Conservation (phyloP, 2,888 invertebrate genomes). For the Hylaea fasciaria region DNA sequence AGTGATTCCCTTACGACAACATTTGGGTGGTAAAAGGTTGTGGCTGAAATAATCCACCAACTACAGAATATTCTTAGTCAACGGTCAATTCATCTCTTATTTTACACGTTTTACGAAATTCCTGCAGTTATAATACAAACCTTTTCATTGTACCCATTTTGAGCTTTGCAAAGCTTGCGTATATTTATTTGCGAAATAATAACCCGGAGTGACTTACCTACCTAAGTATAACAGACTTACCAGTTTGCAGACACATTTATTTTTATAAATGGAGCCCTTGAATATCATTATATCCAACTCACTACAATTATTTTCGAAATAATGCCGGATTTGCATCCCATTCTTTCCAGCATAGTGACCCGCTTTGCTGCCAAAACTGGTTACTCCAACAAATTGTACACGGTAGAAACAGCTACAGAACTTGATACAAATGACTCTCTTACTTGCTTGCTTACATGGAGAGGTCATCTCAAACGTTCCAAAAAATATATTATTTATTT, state of each 20-base stretch:
- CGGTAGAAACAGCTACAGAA: slow-evolving; percentile 6
- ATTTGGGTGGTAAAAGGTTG: too few relatives aligned
- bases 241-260: neutral
- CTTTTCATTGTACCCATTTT: neutral
- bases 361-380: slow-evolving; percentile 15
- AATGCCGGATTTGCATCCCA: slow-evolving; percentile 20
- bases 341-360: slow-evolving; percentile 21
- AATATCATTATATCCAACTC: neutral
- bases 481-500: too few relatives aligned
- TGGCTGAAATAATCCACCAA: too few relatives aligned
- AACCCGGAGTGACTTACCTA: neutral
- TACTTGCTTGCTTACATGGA: neutral
- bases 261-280: too few relatives aligned
- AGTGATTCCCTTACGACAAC: too few relatives aligned
- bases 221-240: too few relatives aligned
- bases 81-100: too few relatives aligned
- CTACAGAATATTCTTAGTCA: too few relatives aligned
- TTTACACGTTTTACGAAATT: too few relatives aligned
- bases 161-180: neutral
- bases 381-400: neutral
- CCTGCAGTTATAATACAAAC: neutral
- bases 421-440: neutral
- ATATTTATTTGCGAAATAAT: neutral
- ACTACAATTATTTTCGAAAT: slow-evolving; percentile 15
- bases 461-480: too few relatives aligned